Base-by-base conservation (phyloP, 2,888 invertebrate species). In the Ichneumoninae sp. region DNA sequence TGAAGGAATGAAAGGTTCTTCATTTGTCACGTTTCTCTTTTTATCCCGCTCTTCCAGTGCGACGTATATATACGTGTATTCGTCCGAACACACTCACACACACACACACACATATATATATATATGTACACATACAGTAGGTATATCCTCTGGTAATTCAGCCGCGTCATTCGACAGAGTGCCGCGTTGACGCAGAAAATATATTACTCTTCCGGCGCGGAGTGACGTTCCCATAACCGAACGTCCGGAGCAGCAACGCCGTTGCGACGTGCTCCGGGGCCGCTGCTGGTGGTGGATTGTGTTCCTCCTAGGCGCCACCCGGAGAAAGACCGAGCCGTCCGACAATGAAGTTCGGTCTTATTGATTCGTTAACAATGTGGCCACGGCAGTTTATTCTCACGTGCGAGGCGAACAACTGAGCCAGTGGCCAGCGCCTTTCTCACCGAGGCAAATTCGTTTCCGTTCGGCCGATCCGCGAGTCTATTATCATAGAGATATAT, bases 321-420 rank as follows among this genome's bases (percentile, higher is more conserved):
- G 68, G 57, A 60, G 65, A 73, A 79, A 80, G 47, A 73, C 54
- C 26, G 40, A 44, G 68, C 68, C 47, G 73, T 60, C 16, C 88
- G 89, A 89, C 89, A 90, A 90, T 91, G 88, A 90, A 89, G 89
- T 90, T 90, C 87, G 85, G 89, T 89, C 91, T 91, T 90, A 91
- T 91, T 89, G 90, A 91, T 91, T 90, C 88, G 89, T 90, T 90
- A 90, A 90, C 89, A 88, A 89, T 89, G 87, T 87, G 83, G 87
- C 87, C 30, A 6, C 63, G 87, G 87, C 77, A 26, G 85, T 82
- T 86, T 87, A 88, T 84, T 89, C 85, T 85, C 85, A 83, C 83
- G 83, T 83, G 88, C 89, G 87, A 83, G 60, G 80, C 60, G 66
- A 33, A 73, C 65, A 73, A 52, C 60, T 10, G 10, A 44, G 30